Evolutionary conservation across 2,113 vertebrate genomes (phyloP).

Genomic region (Hippocampus zosterae): DNA sequence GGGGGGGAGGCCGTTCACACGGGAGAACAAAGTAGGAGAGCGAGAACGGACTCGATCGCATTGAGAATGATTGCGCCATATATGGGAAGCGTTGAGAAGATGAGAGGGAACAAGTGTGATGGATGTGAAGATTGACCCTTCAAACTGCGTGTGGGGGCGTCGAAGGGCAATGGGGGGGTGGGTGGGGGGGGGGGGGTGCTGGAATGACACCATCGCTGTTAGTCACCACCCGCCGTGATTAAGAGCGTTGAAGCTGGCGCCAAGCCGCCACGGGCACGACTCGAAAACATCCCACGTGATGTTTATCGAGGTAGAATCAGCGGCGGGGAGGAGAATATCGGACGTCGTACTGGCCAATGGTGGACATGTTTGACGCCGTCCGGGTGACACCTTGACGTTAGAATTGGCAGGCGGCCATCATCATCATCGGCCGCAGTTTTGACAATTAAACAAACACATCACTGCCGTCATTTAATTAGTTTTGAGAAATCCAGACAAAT

Average conservation of each 20-base stretch:
- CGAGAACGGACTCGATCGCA: slow-evolving; percentile 49
- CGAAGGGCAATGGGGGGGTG: neutral
- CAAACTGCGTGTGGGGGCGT: slow-evolving; percentile 13
- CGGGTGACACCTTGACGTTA: too few species aligned
- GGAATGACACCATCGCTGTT: slow-evolving; percentile 58
- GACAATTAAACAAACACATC: too few species aligned
- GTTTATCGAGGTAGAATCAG: neutral
- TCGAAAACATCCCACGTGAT: neutral
- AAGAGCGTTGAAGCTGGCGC: slow-evolving; percentile 54
- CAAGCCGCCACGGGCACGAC: slow-evolving; percentile 3
- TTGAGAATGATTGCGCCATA: slow-evolving; percentile 59
- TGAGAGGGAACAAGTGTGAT: slow-evolving; percentile 32
- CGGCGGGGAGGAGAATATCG: neutral
- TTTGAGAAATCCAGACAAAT: too few species aligned
- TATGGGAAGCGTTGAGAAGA: slow-evolving; percentile 56
- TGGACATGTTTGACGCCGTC: too few species aligned
- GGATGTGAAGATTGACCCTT: slow-evolving; percentile 3
- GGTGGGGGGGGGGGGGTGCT: slow-evolving; percentile 4
- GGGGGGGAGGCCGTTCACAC: slow-evolving; percentile 12
- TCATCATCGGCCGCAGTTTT: too few species aligned
- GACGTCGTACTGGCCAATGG: too few species aligned
- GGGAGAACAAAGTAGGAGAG: slow-evolving; percentile 9
- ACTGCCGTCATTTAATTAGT: too few species aligned
- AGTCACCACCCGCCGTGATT: slow-evolving; percentile 59
- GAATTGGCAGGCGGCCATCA: too few species aligned